phyloP scores from a whole-genome alignment of 37 sponge, comb jelly and placozoan species.

The Ianthella basta region DNA sequence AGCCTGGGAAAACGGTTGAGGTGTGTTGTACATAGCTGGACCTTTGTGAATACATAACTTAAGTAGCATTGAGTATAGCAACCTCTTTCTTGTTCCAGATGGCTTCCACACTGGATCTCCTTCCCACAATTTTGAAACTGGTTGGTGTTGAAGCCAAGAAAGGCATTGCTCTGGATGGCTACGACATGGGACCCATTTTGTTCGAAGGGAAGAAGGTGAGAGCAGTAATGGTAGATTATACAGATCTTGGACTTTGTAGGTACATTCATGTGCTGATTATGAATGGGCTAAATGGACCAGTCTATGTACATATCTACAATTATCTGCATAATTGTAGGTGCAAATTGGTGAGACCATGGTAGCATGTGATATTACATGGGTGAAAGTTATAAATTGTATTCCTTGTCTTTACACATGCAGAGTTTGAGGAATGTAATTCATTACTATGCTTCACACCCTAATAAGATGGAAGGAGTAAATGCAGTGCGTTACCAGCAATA shows the following conservation, averaged over 20 bases:
- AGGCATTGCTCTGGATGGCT: constrained; percentile 51
- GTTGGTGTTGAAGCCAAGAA: constrained; percentile 39
- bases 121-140: constrained; percentile 65
- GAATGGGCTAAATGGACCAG: too few species aligned
- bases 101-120: constrained; percentile 57
- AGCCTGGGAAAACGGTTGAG: constrained; percentile 59
- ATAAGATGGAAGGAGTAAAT: not conserved
- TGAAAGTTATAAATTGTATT: not conserved
- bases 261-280: too few species aligned
- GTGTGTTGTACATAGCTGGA: too few species aligned
- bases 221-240: too few species aligned
- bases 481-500: constrained; percentile 10
- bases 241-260: too few species aligned
- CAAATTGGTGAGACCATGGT: not conserved
- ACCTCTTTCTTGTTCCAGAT: constrained; percentile 43
- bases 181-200: constrained; percentile 58
- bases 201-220: constrained; percentile 26
- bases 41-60: too few species aligned
- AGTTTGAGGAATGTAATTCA: not conserved
- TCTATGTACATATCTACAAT: too few species aligned
- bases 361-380: constrained; percentile 1
- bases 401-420: not conserved
- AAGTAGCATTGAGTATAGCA: too few species aligned
- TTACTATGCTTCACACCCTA: not conserved
- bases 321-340: constrained; percentile 15